Base-by-base conservation (phyloP, 2,113 vertebrate genomes). In the Nycticryphes semicollaris region DNA sequence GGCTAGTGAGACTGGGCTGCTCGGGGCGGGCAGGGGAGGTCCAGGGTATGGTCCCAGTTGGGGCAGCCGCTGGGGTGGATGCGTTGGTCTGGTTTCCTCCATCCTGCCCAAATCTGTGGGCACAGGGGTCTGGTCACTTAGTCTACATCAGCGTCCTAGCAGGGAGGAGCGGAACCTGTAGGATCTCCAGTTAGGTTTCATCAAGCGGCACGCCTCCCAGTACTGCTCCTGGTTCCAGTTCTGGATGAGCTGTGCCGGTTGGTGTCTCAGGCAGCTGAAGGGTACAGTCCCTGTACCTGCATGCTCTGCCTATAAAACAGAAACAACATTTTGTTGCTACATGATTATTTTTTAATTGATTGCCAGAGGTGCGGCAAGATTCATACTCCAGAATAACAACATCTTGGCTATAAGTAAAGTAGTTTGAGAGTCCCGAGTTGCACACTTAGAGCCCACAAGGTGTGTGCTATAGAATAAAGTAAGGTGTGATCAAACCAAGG, bases 1-100 rank as follows among this genome's bases (percentile, higher is more conserved):
- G 0, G 0, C n/a, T 59, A 23, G 41, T 22, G 6, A n/a, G 56
- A 3, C 31, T 19, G 24, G 0, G 12, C 51, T 41, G n/a, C 56
- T 18, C 0, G 0, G 19, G 17, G 30, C 30, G 10, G 66, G 75
- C 35, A 10, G 30, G 59, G 45, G 31, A 4, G 14, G 15, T 10
- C 10, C 14, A 16, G 41, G 33, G 30, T 10, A 9, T 28, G 50
- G 21, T 57, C 37, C 47, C 24, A 1, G 5, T 2, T 0, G 0
- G 23, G 22, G 41, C 80, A 53, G 80, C 24, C 0, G 0, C 66
- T 47, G 68, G 25, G 20, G 23, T 56, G 35, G 6, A 39, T 51
- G 14, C 33, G 54, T 23, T 12, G 4, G 53, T 25, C 23, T 50
- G 45, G 43, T 41, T 69, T 73, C 39, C 39, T 51, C 50, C 30